phyloP scores from a whole-genome alignment of 2,113 vertebrate species.

The Melierax canorus region DNA sequence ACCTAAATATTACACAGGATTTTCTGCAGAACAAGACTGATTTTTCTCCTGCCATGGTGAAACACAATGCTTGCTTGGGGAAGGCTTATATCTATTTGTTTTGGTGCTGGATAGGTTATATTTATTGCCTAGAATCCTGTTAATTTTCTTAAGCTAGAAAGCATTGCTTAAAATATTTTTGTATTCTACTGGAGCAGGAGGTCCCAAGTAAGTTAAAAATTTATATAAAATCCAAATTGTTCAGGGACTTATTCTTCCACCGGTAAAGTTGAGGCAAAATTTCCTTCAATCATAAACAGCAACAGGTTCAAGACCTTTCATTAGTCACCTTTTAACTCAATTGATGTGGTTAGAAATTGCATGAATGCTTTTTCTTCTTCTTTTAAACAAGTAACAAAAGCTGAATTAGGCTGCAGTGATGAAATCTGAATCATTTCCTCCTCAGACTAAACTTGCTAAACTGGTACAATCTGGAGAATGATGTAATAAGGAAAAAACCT shows the following conservation, averaged over 20 bases:
- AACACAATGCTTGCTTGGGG: neutral
- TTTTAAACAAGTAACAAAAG: constrained; percentile 62
- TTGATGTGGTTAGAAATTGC: constrained; percentile 61
- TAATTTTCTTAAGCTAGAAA: neutral
- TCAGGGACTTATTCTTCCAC: neutral
- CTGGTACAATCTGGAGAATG: constrained; percentile 51
- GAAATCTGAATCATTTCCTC: constrained; percentile 55
- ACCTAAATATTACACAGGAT: neutral
- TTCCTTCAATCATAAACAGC: constrained; percentile 17
- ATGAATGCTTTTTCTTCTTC: constrained; percentile 34
- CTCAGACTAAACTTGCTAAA: constrained; percentile 47
- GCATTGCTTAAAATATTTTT: neutral
- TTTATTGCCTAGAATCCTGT: neutral
- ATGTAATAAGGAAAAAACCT: constrained; percentile 59
- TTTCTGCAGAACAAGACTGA: neutral
- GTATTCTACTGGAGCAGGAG: neutral
- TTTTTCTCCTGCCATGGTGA: neutral
- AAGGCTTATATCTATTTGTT: neutral
- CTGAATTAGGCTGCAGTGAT: constrained; percentile 55
- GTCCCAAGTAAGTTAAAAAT: neutral
- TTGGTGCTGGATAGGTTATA: neutral
- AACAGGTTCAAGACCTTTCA: constrained; percentile 41
- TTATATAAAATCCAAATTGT: neutral
- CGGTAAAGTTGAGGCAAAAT: neutral
- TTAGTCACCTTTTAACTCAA: constrained; percentile 61